Evolutionary conservation across 2,888 invertebrate genomes (phyloP).

Genomic region (Drosophila putrida): DNA sequence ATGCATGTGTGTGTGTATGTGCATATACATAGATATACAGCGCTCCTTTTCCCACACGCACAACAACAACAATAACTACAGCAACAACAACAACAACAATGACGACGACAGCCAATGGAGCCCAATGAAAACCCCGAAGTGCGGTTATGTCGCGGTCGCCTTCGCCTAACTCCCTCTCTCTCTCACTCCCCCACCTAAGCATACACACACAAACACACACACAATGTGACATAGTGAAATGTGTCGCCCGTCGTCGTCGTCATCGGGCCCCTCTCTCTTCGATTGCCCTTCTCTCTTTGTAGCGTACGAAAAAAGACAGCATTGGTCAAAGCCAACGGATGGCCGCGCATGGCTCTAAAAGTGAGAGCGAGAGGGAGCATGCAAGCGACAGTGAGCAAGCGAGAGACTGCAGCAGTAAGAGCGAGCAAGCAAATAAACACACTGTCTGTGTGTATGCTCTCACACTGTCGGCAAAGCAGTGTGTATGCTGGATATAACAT

Average conservation of each 20-base stretch:
- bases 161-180: slow-evolving; percentile 5
- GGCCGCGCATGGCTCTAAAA: slow-evolving; percentile 68
- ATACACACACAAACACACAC: slow-evolving; percentile 5
- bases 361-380: slow-evolving; percentile 39
- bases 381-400: slow-evolving; percentile 24
- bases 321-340: slow-evolving; percentile 71
- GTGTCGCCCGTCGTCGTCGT: slow-evolving; percentile 51
- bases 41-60: slow-evolving; percentile 66
- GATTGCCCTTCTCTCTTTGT: slow-evolving; percentile 4
- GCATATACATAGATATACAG: slow-evolving; percentile 31
- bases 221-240: slow-evolving; percentile 55
- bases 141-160: slow-evolving; percentile 56
- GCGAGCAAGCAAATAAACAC: slow-evolving; percentile 12
- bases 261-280: slow-evolving; percentile 26
- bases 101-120: slow-evolving; percentile 54
- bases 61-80: slow-evolving; percentile 21
- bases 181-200: neutral
- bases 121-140: slow-evolving; percentile 58
- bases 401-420: slow-evolving; percentile 1
- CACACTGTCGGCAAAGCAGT: slow-evolving; percentile 57
- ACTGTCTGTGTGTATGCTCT: slow-evolving; percentile 31
- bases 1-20: neutral
- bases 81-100: slow-evolving; percentile 22
- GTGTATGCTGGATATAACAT: neutral
- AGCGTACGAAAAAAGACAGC: slow-evolving; percentile 54